Percentiles rank a stretch among this genome's conserved stretches.
Evolutionary conservation across 1,140 invertebrate genomes (phyloP).

Genomic region (Apocrypta bakeri): DNA sequence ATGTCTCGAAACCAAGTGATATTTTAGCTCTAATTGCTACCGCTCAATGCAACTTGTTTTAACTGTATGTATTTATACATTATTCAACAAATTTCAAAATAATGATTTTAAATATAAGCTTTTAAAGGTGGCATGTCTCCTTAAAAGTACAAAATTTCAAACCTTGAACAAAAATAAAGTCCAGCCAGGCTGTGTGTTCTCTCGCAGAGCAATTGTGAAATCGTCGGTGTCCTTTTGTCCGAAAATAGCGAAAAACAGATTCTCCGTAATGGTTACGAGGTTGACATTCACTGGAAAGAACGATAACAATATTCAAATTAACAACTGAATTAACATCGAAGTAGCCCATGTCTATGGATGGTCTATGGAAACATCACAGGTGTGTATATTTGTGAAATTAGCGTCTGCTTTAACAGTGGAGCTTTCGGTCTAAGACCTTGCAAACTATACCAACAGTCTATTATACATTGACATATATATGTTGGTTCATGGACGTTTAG

Average conservation of each 20-base stretch:
- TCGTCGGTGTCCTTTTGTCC: conserved; percentile 93
- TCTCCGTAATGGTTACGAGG: conserved; percentile 93
- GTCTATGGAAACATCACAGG: conserved; percentile 15
- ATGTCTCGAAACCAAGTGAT: too few species aligned
- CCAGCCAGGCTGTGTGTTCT: conserved; percentile 80
- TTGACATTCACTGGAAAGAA: conserved; percentile 88
- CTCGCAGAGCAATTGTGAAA: conserved; percentile 75
- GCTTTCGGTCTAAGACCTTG: conserved; percentile 33
- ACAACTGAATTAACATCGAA: not conserved
- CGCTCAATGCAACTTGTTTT: too few species aligned
- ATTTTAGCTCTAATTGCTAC: too few species aligned
- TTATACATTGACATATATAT: not conserved
- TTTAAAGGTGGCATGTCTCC: too few species aligned
- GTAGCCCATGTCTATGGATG: conserved; percentile 2
- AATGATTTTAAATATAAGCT: not conserved
- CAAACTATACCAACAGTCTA: conserved; percentile 17
- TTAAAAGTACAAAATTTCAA: not conserved
- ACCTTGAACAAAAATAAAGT: conserved; percentile 88
- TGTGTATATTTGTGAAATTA: conserved; percentile 15
- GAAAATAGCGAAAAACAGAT: conserved; percentile 99
- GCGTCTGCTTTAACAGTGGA: conserved; percentile 30
- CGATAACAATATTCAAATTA: conserved; percentile 54
- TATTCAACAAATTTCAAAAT: too few species aligned
- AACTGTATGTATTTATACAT: too few species aligned
- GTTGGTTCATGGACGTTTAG: not conserved